phyloP scores from a whole-genome alignment of 2,113 vertebrate genomes.

The Lepisosteus oculatus region DNA sequence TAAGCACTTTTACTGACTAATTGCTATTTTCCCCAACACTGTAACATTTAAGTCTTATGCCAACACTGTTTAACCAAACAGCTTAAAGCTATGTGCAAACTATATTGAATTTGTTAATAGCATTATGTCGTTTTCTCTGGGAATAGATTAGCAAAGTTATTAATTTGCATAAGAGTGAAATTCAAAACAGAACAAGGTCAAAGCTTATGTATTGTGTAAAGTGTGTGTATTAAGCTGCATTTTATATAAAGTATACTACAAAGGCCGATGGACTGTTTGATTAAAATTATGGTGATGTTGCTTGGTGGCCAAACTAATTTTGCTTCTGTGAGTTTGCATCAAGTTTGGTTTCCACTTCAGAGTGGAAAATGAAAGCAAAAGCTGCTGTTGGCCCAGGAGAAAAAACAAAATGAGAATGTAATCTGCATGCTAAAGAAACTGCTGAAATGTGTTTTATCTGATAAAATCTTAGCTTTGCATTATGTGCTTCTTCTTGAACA shows the following conservation, averaged over 20 bases:
- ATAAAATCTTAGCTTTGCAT: conserved; percentile 23
- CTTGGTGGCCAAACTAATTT: conserved; percentile 19
- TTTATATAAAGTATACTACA: background rate
- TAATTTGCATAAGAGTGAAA: background rate
- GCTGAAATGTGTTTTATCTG: conserved; percentile 7
- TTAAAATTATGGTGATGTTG: background rate
- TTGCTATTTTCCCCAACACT: too few species aligned
- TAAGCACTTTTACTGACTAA: too few species aligned
- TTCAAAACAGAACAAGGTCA: conserved; percentile 9
- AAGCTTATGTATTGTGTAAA: background rate
- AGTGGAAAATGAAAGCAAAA: conserved; percentile 16
- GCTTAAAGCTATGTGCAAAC: too few species aligned
- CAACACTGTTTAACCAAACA: too few species aligned
- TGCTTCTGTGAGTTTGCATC: conserved; percentile 21
- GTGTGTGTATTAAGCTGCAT: background rate
- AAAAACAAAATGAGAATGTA: background rate
- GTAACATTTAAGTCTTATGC: too few species aligned
- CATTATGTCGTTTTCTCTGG: too few species aligned
- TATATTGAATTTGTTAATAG: too few species aligned
- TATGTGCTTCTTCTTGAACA: conserved; percentile 35
- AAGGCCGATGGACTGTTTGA: conserved; percentile 4
- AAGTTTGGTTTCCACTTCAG: conserved; percentile 24
- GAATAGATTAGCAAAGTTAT: background rate
- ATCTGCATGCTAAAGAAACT: background rate
- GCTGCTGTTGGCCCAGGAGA: background rate